Percentiles rank a stretch among this genome's conserved stretches.
Evolutionary conservation across 2,797 vertebrate species (phyloP).

Genomic region (Dermochelys coriacea): DNA sequence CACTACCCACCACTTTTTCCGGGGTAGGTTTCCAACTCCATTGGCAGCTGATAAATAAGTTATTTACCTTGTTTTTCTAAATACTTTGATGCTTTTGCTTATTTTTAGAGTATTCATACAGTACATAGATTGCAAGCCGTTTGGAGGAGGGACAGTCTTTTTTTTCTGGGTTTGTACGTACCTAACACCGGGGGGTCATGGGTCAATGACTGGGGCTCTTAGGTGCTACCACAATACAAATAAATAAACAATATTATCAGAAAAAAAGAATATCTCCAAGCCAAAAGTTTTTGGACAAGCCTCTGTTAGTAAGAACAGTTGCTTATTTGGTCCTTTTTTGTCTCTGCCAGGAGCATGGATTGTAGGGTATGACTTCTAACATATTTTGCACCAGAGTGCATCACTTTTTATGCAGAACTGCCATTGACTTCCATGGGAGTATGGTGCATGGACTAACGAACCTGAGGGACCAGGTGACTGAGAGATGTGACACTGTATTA

Average conservation of each 20-base stretch:
- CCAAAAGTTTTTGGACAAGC: background rate
- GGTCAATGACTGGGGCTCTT: fast-evolving
- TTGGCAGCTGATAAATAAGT: background rate
- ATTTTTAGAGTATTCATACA: background rate
- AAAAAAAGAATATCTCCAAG: background rate
- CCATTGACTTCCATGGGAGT: background rate
- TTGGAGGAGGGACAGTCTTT: background rate
- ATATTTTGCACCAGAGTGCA: background rate
- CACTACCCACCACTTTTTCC: background rate
- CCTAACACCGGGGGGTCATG: background rate
- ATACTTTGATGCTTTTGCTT: background rate
- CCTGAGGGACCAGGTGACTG: background rate
- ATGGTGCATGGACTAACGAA: background rate
- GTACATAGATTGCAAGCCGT: background rate
- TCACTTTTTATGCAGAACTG: background rate
- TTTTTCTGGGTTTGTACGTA: background rate
- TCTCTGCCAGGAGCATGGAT: background rate
- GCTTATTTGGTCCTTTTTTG: background rate
- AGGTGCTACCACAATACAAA: background rate
- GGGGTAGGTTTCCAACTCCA: background rate
- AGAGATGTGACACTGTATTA: background rate
- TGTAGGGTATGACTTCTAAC: background rate
- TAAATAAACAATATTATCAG: background rate
- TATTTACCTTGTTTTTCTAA: background rate
- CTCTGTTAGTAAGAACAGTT: background rate